Conservation (phyloP, 2,113 vertebrate species). For the Aythya baeri region DNA sequence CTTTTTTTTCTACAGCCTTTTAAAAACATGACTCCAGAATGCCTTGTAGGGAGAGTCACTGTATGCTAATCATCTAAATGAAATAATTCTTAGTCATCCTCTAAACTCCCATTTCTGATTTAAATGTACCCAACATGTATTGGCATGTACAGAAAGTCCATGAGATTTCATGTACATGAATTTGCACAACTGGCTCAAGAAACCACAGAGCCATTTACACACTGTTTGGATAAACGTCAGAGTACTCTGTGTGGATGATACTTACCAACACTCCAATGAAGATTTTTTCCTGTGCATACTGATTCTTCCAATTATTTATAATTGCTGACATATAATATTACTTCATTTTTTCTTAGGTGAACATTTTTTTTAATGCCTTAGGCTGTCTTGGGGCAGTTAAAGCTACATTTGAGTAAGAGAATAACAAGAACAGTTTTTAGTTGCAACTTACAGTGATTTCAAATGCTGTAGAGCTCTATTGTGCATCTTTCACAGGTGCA, state of each 20-base stretch:
- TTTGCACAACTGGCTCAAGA: not conserved
- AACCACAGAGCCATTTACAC: not conserved
- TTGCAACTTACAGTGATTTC: not conserved
- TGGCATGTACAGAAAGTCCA: not conserved
- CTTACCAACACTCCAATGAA: not conserved
- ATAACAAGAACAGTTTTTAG: not conserved
- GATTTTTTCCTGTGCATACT: not conserved
- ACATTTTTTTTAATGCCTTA: not conserved
- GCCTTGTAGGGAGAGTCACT: not conserved
- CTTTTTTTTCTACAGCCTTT: not conserved
- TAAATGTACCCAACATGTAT: not conserved
- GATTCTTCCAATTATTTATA: not conserved
- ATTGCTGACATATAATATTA: not conserved
- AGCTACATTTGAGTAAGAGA: not conserved
- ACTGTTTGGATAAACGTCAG: not conserved
- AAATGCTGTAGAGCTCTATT: not conserved
- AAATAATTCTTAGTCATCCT: not conserved
- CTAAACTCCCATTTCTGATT: not conserved
- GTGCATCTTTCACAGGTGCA: slow-evolving; percentile 30
- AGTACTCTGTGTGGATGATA: not conserved
- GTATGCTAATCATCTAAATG: not conserved
- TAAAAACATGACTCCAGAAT: fast-evolving
- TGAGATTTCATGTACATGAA: fast-evolving
- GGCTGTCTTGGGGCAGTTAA: slow-evolving; percentile 29
- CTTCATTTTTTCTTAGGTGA: slow-evolving; percentile 8